Percentiles rank a stretch among this genome's conserved stretches.
Conservation (phyloP, 2,888 invertebrate species). For the Xylota sylvarum region DNA sequence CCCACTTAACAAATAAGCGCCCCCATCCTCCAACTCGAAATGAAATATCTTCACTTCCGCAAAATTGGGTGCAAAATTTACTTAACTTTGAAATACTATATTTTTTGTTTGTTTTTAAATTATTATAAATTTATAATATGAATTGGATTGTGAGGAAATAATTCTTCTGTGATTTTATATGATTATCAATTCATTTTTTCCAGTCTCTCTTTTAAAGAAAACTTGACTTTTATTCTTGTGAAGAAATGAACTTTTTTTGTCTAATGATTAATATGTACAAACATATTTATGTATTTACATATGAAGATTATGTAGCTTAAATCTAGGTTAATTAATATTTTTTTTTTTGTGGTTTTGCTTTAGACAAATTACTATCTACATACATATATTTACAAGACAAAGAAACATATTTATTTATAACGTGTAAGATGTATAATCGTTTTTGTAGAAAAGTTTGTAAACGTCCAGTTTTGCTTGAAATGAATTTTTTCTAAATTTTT, state of each 20-base stretch:
- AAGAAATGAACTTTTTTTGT: slow-evolving; percentile 23
- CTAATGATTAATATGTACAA: slow-evolving; percentile 13
- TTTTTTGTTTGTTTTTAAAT: slow-evolving; percentile 18
- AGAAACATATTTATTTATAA: slow-evolving; percentile 60
- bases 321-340: slow-evolving; percentile 46
- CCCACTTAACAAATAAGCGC: slow-evolving; percentile 85
- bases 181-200: slow-evolving; percentile 52
- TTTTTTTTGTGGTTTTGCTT: slow-evolving; percentile 33
- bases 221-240: slow-evolving; percentile 41
- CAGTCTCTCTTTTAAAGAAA: slow-evolving; percentile 31
- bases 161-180: slow-evolving; percentile 72
- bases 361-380: slow-evolving; percentile 51
- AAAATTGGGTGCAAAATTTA: slow-evolving; percentile 6
- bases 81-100: slow-evolving; percentile 26
- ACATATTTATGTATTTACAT: slow-evolving; percentile 44
- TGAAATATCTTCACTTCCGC: neutral
- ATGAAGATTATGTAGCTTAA: slow-evolving; percentile 40
- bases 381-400: slow-evolving; percentile 68
- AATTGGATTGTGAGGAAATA: slow-evolving; percentile 64
- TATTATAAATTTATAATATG: slow-evolving; percentile 28
- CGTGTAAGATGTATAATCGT: slow-evolving; percentile 20
- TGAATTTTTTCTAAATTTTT: slow-evolving; percentile 22
- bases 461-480: slow-evolving; percentile 60
- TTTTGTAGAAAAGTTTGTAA: slow-evolving; percentile 45
- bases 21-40: neutral